Conservation (phyloP, 2,113 vertebrate genomes). For the Phycodurus eques region DNA sequence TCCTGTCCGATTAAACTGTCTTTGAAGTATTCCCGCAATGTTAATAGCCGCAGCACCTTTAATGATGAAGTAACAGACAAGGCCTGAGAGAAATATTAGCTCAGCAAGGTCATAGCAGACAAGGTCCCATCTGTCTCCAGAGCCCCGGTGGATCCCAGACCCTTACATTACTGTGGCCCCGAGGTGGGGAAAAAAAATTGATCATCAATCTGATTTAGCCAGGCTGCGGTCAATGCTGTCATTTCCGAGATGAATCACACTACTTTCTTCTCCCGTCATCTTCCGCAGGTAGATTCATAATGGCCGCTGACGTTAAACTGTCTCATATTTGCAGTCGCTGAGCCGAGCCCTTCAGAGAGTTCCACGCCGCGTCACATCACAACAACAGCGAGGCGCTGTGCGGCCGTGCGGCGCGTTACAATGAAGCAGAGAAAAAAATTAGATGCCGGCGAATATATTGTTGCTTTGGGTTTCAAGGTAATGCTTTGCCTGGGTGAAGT, state of each 20-base stretch:
- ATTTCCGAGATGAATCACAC: conserved; percentile 59
- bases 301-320: conserved; percentile 44
- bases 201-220: conserved; percentile 72
- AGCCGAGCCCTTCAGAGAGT: conserved; percentile 38
- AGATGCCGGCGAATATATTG: conserved; percentile 21
- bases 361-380: conserved; percentile 51
- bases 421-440: conserved; percentile 34
- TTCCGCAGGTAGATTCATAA: conserved; percentile 58
- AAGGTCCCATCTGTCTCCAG: conserved; percentile 70
- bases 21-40: conserved; percentile 61
- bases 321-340: conserved; percentile 31
- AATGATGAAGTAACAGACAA: conserved; percentile 68
- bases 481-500: conserved; percentile 32
- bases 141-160: conserved; percentile 59
- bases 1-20: conserved; percentile 59
- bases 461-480: conserved; percentile 26
- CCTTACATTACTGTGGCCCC: conserved; percentile 63
- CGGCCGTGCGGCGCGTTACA: background rate
- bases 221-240: conserved; percentile 56
- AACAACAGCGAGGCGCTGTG: conserved; percentile 10
- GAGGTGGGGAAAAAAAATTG: conserved; percentile 56
- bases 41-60: conserved; percentile 65
- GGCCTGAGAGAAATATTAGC: conserved; percentile 67
- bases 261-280: conserved; percentile 48
- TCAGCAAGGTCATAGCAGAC: conserved; percentile 69